Base-by-base conservation (phyloP, 1,140 invertebrate species). In the Zaprionus tsacasi region DNA sequence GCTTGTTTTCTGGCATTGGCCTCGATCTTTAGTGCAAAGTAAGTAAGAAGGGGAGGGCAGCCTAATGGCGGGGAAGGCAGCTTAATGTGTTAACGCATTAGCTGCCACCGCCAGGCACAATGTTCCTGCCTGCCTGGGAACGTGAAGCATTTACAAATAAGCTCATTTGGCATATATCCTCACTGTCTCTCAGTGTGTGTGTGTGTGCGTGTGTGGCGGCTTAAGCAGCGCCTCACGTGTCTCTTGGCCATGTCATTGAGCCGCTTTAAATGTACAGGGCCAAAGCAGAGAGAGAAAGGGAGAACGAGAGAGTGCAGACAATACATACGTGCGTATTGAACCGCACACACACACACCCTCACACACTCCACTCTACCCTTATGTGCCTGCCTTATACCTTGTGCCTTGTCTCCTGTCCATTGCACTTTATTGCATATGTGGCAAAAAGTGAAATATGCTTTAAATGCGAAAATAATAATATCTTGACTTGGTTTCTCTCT, bases 1-100 rank as follows among this genome's bases (percentile, higher is more conserved):
- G 97, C 97, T 1, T 99, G 98, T 91, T 99, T 99, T 92, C 95
- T 98, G 82, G 98, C 98, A 10, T 94, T 99, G 13, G 98, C 98
- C 25, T 97, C 98, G 13, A 97, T 99, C 74, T 99, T 99, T 92
- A 98, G 98, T 91, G 97, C 98, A 33, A 96, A 97, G 98, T 98
- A 92, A 94, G 93, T 93, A 50, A 4, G 2, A 17, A 45, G 15
- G 43, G 15, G 7, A 30, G 27, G 6, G 27, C 27, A 30, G 27
- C 27, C 27, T 30, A 2, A 48, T n/a, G n/a, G 40, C 2, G n/a
- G 40, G n/a, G 7, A 43, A 0, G n/a, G 7, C n/a, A 50, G 27
- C 13, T 57, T 79, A 54, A 75, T 75, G 38, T 65, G 40, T 78
- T 83, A 87, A 70, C 64, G 74, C 78, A 77, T 87, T 83, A 83